A percentile compares a stretch with the other conserved stretches of the same genome.
Conservation (phyloP, 1,140 invertebrate species). For the Epicauta chinensis region DNA sequence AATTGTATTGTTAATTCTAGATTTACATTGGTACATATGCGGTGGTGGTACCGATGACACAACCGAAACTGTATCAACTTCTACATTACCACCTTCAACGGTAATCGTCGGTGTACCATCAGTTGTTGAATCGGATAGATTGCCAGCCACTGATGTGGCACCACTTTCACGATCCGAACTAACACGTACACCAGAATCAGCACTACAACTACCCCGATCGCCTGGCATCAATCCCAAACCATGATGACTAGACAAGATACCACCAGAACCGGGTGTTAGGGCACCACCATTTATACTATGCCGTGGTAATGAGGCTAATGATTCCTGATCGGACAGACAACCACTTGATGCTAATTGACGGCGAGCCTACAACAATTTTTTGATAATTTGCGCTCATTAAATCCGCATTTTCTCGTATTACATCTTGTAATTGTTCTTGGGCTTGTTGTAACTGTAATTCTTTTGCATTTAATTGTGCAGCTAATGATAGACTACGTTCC, state of each 20-base stretch:
- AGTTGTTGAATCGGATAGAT: conserved; percentile 70
- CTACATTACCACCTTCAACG: conserved; percentile 51
- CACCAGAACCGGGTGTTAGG: conserved; percentile 55
- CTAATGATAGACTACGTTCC: conserved; percentile 76
- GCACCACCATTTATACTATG: conserved; percentile 55
- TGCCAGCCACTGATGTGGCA: conserved; percentile 65
- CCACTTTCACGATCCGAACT: conserved; percentile 74
- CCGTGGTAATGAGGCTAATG: conserved; percentile 54
- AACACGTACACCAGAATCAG: conserved; percentile 77
- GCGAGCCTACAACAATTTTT: conserved; percentile 50
- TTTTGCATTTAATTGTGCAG: conserved; percentile 76
- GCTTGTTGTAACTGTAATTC: conserved; percentile 79
- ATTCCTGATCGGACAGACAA: conserved; percentile 68
- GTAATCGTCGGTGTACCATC: conserved; percentile 67
- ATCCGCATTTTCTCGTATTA: conserved; percentile 35
- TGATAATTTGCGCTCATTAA: background rate
- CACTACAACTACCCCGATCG: conserved; percentile 77
- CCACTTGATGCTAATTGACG: conserved; percentile 63
- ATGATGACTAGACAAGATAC: conserved; percentile 42
- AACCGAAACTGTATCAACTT: conserved; percentile 67
- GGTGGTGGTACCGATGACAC: conserved; percentile 67
- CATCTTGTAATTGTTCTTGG: conserved; percentile 75
- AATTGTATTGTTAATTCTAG: background rate
- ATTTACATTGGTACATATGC: conserved; percentile 77
- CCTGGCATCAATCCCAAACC: conserved; percentile 52